Base-by-base conservation (phyloP, 1,140 invertebrate genomes). In the Drosophila ohnishii region DNA sequence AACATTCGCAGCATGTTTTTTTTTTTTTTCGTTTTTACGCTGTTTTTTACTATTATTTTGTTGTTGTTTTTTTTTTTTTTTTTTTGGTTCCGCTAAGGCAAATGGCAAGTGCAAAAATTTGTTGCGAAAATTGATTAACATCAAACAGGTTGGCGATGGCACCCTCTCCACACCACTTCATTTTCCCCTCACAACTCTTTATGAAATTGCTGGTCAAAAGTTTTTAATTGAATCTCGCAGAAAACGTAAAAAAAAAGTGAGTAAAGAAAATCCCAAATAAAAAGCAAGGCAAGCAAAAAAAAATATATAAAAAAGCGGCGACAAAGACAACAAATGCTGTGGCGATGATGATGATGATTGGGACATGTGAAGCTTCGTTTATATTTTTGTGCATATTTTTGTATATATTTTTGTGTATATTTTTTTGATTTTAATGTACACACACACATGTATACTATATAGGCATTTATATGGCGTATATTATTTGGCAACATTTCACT, bases 101-200 rank as follows among this genome's bases (percentile, higher is more conserved):
- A 86, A 73, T 78, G 82, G 83, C 83, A 87, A 87, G 83, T 87
- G 83, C 83, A 87, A 87, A 87, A 83, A 88, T 88, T 76, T 79
- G 72, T 87, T 87, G 84, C 83, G 84, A 88, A 87, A 87, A 87
- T 88, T 87, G 84, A 87, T 88, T 87, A 87, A 87, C 83, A 87
- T 78, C 71, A 87, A 83, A 87, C 84, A 74, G 84, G 83, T 87
- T 88, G 47, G 55, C 63, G 83, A 88, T 88, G 47, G 55, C 63
- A 47, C 75, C 25, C 28, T 37, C 50, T 14, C 16, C 50, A 8
- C 45, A 22, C 47, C 32, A n/a, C 45, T 13, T 16, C 35, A 22
- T 37, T 19, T 37, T 16, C 44, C 10, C 40, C 48, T 58, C 35
- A 50, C 44, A 83, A 75, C 51, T 22, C 67, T 79, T 75, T 75